Conservation (phyloP, 2,888 invertebrate species). For the Heliconius cydno region DNA sequence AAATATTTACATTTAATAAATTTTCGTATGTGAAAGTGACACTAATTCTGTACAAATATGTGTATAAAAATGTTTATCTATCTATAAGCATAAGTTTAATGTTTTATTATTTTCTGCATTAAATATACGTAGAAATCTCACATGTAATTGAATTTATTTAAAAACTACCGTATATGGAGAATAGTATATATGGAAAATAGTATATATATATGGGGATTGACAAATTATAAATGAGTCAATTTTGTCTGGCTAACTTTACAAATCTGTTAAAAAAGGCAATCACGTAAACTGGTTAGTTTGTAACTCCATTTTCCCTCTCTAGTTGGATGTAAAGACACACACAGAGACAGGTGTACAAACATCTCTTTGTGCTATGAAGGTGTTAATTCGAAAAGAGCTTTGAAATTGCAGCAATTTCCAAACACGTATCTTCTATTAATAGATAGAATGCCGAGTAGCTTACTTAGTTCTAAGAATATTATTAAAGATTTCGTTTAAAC, state of each 20-base stretch:
- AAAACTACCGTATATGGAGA: too few relatives aligned
- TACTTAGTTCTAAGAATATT: not conserved
- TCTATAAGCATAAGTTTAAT: too few relatives aligned
- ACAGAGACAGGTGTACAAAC: not conserved
- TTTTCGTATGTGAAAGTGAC: too few relatives aligned
- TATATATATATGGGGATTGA: too few relatives aligned
- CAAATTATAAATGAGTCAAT: too few relatives aligned
- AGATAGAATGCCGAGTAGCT: not conserved
- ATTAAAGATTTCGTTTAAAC: not conserved
- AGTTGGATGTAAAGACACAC: not conserved
- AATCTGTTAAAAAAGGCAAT: not conserved
- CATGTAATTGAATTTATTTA: too few relatives aligned
- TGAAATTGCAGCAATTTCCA: constrained; percentile 11
- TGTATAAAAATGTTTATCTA: too few relatives aligned
- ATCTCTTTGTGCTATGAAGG: not conserved
- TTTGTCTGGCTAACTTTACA: not conserved
- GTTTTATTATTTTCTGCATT: too few relatives aligned
- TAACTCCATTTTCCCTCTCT: not conserved
- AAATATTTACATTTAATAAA: too few relatives aligned
- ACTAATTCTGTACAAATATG: too few relatives aligned
- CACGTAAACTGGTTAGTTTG: not conserved
- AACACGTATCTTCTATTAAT: constrained; percentile 2
- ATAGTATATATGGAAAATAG: too few relatives aligned
- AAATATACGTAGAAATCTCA: too few relatives aligned
- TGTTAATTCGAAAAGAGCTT: constrained; percentile 22